Conservation (phyloP, 2,113 vertebrate genomes). For the Lepidothrix coronata region DNA sequence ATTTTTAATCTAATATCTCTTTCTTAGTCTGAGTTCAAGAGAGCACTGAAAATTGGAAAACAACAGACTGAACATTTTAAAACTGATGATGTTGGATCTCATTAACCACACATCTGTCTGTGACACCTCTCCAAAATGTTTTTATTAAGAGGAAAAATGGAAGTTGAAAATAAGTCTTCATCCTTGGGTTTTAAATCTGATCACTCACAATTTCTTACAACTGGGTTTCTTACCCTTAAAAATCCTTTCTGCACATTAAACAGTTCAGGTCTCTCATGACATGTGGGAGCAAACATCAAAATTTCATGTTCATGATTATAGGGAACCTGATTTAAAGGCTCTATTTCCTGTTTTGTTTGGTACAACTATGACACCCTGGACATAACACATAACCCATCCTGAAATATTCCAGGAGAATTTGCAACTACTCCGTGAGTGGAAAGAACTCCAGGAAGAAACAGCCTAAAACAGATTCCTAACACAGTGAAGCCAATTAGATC, state of each 20-base stretch:
- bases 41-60: background rate
- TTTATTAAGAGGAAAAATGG: background rate
- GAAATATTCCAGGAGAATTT: background rate
- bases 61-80: background rate
- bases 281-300: background rate
- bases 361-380: background rate
- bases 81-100: background rate
- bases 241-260: background rate
- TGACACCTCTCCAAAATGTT: background rate
- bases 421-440: background rate
- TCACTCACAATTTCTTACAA: background rate
- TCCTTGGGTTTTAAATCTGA: background rate
- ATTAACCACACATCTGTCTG: background rate
- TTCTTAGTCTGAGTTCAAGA: background rate
- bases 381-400: background rate
- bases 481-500: background rate
- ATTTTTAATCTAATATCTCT: background rate
- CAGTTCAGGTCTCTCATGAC: background rate
- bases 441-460: background rate
- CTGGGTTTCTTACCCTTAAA: background rate
- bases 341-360: background rate
- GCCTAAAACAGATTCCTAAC: background rate
- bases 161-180: background rate
- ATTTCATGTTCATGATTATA: background rate
- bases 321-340: background rate